Evolutionary conservation across 2,113 vertebrate genomes (phyloP).

Genomic region (Felis chaus): DNA sequence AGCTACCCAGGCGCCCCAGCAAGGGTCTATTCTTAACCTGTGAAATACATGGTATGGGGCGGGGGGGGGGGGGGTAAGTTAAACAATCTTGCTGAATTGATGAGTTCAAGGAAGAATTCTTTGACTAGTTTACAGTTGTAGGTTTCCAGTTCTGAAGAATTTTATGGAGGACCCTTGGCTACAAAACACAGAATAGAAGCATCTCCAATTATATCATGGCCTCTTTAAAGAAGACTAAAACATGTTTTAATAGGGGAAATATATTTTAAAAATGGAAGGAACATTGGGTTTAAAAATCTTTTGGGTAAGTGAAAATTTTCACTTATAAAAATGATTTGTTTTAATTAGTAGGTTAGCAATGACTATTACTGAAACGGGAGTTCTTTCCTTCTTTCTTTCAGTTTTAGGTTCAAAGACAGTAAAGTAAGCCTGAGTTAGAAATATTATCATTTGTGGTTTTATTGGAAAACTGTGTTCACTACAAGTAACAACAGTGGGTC

Average conservation of each 20-base stretch:
- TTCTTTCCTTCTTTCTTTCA: conserved; percentile 33
- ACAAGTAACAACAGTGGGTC: not conserved
- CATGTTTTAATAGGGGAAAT: conserved; percentile 52
- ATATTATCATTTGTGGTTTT: not conserved
- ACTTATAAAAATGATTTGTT: conserved; percentile 67
- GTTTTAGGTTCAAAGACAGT: conserved; percentile 28
- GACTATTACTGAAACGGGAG: conserved; percentile 20
- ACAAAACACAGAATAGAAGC: conserved; percentile 61
- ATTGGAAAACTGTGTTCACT: not conserved
- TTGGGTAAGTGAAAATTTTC: conserved; percentile 66
- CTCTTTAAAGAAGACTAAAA: conserved; percentile 50
- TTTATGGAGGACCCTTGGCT: conserved; percentile 53
- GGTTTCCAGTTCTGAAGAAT: conserved; percentile 30
- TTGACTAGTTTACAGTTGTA: conserved; percentile 25
- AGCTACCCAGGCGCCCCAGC: not conserved
- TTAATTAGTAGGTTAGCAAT: conserved; percentile 36
- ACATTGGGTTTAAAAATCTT: conserved; percentile 56
- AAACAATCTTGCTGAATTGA: conserved; percentile 10
- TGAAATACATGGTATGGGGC: not conserved
- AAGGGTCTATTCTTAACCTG: not conserved
- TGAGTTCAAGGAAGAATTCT: conserved; percentile 22
- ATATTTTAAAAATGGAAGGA: conserved; percentile 68
- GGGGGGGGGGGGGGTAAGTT: not conserved
- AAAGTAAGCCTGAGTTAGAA: not conserved
- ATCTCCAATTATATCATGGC: conserved; percentile 38